Evolutionary conservation across 2,888 invertebrate genomes (phyloP), one percentile per base, ranked within the genome.

Genomic region (Macaria liturata): DNA sequence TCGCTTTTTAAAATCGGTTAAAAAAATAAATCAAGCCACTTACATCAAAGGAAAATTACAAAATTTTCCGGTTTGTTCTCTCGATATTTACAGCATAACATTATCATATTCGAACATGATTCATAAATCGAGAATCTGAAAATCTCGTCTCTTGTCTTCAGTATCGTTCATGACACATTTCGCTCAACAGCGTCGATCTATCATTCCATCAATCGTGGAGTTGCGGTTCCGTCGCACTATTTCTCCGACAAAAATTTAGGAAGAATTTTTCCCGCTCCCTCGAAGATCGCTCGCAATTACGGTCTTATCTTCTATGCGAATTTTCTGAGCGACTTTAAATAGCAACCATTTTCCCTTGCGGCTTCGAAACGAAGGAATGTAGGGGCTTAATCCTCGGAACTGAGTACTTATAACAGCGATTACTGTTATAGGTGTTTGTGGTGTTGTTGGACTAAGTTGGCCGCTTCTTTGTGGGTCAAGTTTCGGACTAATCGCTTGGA

Each of bases 271-370:
- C 55, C 52, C 75, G 66, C 76, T 80, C 80, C 79, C 80, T 20
- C 70, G 71, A 81, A 80, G 82, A 86, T 83, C 82, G 77, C 64
- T 69, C 71, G 82, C 82, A 86, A 87, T 86, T 86, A 86, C 83
- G 68, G 69, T 72, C 81, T 86, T 86, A 86, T 86, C 86, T 82
- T 72, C 74, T 77, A 83, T 84, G 80, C 79, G 84, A 84, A 85
- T 84, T 83, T 85, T 83, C 83, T 80, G 80, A 85, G 80, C 81
- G 83, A 82, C 80, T 86, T 86, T 86, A 86, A 86, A 86, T 84
- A 83, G 84, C 82, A 77, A 83, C 83, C 82, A 83, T 85, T 85
- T 86, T 81, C 83, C 77, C 76, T 71, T 64, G 78, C 72, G 81
- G 72, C 72, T 77, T 78, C 69, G 75, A 69, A 73, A 75, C 75